Percentiles rank a stretch among this genome's conserved stretches.
Evolutionary conservation across 2,113 vertebrate species (phyloP).

Genomic region (Sapajus apella): DNA sequence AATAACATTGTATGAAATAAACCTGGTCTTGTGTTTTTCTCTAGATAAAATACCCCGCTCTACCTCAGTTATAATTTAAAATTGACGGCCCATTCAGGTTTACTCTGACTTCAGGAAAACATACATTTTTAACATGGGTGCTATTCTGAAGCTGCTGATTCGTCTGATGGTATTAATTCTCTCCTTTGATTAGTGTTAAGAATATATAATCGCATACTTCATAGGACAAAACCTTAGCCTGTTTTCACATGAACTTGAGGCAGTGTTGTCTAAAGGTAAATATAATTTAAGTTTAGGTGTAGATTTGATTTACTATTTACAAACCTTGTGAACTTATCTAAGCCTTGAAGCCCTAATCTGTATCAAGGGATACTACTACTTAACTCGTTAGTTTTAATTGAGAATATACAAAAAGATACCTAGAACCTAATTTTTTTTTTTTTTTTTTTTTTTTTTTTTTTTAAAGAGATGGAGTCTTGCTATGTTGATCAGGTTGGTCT

Average conservation of each 20-base stretch:
- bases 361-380: not conserved
- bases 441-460: no score
- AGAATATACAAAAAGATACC: not conserved
- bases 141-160: not conserved
- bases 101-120: conserved; percentile 6
- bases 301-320: not conserved
- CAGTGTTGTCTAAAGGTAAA: not conserved
- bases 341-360: not conserved
- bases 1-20: conserved; percentile 89
- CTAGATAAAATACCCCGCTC: conserved; percentile 69
- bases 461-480: no score
- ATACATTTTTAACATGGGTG: not conserved
- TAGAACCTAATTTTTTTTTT: not conserved
- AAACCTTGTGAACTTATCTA: not conserved
- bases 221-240: not conserved
- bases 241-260: not conserved
- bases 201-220: not conserved
- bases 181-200: not conserved
- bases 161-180: not conserved
- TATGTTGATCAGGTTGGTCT: no score
- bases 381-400: not conserved
- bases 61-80: conserved; percentile 10
- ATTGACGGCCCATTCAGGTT: not conserved
- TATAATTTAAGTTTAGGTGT: not conserved
- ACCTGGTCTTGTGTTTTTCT: conserved; percentile 88